Evolutionary conservation across 1,140 invertebrate species (phyloP), one percentile per base, ranked within the genome.

Genomic region (Amyelois transitella): DNA sequence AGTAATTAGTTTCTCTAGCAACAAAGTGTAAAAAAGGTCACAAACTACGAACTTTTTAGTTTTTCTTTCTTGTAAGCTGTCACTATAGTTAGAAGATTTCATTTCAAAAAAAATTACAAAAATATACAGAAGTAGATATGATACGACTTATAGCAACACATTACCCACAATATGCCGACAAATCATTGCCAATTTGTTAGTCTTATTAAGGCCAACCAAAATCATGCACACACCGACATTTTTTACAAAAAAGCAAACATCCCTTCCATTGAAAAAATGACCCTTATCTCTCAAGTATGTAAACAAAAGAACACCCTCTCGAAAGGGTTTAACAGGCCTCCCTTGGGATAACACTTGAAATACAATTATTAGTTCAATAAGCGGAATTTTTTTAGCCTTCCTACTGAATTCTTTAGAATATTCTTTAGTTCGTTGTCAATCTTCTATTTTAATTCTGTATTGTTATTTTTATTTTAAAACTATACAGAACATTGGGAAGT

Each of bases 341-440:
- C 57, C 56, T 71, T 57, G 43, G 59, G 53, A 54, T 49, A 47
- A 62, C 62, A 67, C 72, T 79, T 56, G 69, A 72, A 69, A 69
- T 58, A 60, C 65, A 69, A 75, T 76, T 71, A 75, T 72, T 72
- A 64, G 52, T 55, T 51, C 60, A 44, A 38, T 72, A 72, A 75
- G 66, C 55, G 71, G 58, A 66, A 74, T 58, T 53, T 48, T 63
- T 69, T 54, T 63, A n/a, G 32, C 48, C 47, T 12, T 43, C 28
- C 53, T 65, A 53, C 64, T 60, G 55, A 24, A 47, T 57, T 44
- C 53, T 55, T 49, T 18, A 38, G 17, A 38, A 12, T 4, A 14
- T 5, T 8, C 22, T 24, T 14, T 38, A 12, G n/a, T 38, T 38
- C 17, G 32, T n/a, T 14, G n/a, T 38, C 12, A 14, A 14, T 14